These are phyloP conservation scores for Scortum barcoo DNA, from an alignment of 2,113 vertebrate species.

Conservation along the genomic window DNA sequence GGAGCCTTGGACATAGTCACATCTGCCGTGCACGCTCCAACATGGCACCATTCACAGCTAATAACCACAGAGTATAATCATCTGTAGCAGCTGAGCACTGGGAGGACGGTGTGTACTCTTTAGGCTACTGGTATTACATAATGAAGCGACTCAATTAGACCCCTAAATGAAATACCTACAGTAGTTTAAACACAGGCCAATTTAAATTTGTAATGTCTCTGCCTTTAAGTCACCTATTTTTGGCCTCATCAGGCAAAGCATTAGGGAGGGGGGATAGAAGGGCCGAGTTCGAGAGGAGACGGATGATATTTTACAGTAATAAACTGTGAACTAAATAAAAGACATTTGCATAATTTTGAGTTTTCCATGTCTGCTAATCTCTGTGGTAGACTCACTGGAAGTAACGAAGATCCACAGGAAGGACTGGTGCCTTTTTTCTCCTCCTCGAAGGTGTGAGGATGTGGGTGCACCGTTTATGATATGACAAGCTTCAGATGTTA, in stretches of 20 bases:
- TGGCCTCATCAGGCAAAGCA: conserved; percentile 1
- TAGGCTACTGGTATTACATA: conserved; percentile 28
- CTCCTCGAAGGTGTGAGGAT: not conserved
- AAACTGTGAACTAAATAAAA: conserved; percentile 14
- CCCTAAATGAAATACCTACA: conserved; percentile 2
- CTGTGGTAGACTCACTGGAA: not conserved
- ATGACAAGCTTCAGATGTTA: not conserved
- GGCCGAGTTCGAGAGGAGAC: not conserved
- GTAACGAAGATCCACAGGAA: not conserved
- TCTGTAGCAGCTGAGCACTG: conserved; percentile 33
- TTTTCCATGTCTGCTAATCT: conserved; percentile 1
- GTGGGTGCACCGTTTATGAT: not conserved
- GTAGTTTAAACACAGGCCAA: not conserved
- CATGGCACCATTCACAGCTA: conserved; percentile 33
- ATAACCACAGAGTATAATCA: conserved; percentile 43
- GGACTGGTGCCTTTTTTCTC: not conserved
- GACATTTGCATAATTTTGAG: conserved; percentile 27
- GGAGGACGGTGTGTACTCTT: conserved; percentile 25
- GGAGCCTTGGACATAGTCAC: conserved; percentile 43
- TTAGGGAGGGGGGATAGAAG: not conserved
- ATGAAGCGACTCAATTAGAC: conserved; percentile 36
- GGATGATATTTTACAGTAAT: conserved; percentile 9
- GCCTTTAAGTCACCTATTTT: conserved; percentile 14
- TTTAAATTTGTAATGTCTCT: not conserved
- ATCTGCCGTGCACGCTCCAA: conserved; percentile 49